Base-by-base conservation (phyloP, 2,113 vertebrate genomes). In the Jaculus jaculus region DNA sequence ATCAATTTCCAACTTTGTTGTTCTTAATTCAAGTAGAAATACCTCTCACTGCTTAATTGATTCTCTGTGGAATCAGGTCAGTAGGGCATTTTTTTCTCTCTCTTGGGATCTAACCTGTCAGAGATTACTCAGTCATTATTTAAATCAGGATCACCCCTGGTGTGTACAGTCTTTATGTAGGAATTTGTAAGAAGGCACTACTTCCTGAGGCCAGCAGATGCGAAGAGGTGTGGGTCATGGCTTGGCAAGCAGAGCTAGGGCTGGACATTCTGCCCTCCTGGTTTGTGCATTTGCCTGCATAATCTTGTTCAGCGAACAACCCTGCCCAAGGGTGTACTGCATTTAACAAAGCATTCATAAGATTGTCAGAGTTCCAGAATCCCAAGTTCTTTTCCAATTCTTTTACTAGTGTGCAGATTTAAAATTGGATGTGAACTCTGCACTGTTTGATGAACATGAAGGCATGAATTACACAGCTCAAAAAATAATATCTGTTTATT, bases 21-120 rank as follows among this genome's bases (percentile, higher is more conserved):
- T 84, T 94, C n/a, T 87, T 63, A 71, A 30, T 81, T 91, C 63
- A 91, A 91, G 68, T 78, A n/a, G 20, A 93, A 66, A 80, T 7
- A n/a, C 2, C 82, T 58, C 47, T 92, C 39, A 51, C 61, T 81
- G 26, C 75, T 91, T 54, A 20, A n/a, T 73, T 82, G 39, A 39
- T 6, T 54, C 1, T 28, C 15, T 75, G 60, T 89, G 65, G 32
- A 90, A 85, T 92, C 61, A 42, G 68, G 93, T 91, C 84, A 42
- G 17, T 71, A 87, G 51, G 77, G 63, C 63, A 86, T 75, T 91
- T 92, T 88, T 87, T 47, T 87, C 60, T 68, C 58, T 87, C 60
- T 68, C 21, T 39, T 63, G 24, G 65, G 28, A 93, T 54, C n/a
- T 90, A 88, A 82, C 39, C 32, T 88, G 60, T 92, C 61, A 86